Conservation (phyloP, 2,888 invertebrate species). For the Cryptops parisi region DNA sequence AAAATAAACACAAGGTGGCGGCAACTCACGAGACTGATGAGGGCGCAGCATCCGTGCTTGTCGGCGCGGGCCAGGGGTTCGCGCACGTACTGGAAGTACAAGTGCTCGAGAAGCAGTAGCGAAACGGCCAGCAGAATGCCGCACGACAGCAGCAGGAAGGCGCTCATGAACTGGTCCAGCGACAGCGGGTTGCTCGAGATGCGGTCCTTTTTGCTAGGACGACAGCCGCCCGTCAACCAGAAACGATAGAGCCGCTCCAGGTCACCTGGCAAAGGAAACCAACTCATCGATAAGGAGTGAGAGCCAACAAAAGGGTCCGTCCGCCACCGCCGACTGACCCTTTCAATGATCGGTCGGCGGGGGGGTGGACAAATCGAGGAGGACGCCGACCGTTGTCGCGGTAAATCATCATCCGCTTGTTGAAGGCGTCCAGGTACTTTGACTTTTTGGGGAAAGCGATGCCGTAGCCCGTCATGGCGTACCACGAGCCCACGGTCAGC, state of each 20-base stretch:
- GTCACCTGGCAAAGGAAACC: slow-evolving; percentile 59
- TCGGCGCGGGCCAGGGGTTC: slow-evolving; percentile 68
- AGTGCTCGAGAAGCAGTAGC: slow-evolving; percentile 74
- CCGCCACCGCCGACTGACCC: too few relatives aligned
- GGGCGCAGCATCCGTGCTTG: slow-evolving; percentile 80
- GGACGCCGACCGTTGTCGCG: slow-evolving; percentile 61
- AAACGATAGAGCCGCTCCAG: slow-evolving; percentile 76
- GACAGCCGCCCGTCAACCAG: slow-evolving; percentile 96
- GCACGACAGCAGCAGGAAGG: slow-evolving; percentile 86
- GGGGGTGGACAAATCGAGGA: too few relatives aligned
- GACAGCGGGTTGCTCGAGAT: slow-evolving; percentile 80
- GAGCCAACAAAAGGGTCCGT: too few relatives aligned
- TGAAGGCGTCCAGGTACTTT: slow-evolving; percentile 83
- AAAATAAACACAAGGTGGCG: too few relatives aligned
- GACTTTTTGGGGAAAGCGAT: slow-evolving; percentile 94
- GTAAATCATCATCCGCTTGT: slow-evolving; percentile 73
- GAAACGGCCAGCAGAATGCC: slow-evolving; percentile 82
- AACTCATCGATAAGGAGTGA: too few relatives aligned
- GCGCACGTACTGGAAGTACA: slow-evolving; percentile 87
- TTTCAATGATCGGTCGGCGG: too few relatives aligned
- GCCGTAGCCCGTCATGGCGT: slow-evolving; percentile 96
- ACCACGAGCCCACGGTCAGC: slow-evolving; percentile 96
- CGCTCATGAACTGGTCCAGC: slow-evolving; percentile 90
- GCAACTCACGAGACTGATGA: slow-evolving; percentile 88
- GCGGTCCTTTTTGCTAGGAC: slow-evolving; percentile 71